phyloP scores from a whole-genome alignment of 2,113 vertebrate genomes.

The Pachycephala philippinensis region DNA sequence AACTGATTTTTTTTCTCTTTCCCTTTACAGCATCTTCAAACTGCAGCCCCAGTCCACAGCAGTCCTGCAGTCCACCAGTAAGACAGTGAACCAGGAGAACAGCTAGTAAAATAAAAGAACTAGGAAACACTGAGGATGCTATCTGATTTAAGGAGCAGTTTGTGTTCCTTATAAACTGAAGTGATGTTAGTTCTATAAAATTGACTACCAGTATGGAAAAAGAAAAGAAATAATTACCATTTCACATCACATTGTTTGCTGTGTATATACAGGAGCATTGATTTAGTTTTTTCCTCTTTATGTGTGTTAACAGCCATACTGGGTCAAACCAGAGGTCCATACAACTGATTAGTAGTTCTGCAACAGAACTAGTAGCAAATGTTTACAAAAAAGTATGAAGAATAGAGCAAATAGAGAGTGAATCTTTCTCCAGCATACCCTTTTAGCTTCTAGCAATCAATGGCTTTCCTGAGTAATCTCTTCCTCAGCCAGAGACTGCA shows the following conservation, averaged over 20 bases:
- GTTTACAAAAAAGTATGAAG: neutral
- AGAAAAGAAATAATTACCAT: neutral
- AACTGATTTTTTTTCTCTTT: neutral
- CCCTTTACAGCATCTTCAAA: neutral
- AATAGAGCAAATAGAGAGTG: neutral
- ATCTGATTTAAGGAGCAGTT: neutral
- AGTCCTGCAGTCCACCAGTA: neutral
- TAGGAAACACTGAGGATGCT: neutral
- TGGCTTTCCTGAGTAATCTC: constrained; percentile 21
- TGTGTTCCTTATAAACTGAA: neutral
- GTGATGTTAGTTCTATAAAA: neutral
- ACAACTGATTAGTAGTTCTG: neutral
- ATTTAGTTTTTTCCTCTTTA: neutral
- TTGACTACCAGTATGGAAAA: neutral
- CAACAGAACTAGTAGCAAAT: neutral
- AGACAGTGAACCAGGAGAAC: neutral
- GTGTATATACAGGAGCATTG: neutral
- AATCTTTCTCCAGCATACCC: neutral
- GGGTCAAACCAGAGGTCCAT: neutral
- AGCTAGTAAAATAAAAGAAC: neutral
- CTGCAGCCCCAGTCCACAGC: neutral
- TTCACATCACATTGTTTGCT: neutral
- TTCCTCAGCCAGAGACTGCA: neutral
- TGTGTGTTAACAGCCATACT: neutral
- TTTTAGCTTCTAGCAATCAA: neutral